These are phyloP conservation scores for Philopotamus ludificatus DNA, from an alignment of 1,140 invertebrate species.

Conservation along the genomic window DNA sequence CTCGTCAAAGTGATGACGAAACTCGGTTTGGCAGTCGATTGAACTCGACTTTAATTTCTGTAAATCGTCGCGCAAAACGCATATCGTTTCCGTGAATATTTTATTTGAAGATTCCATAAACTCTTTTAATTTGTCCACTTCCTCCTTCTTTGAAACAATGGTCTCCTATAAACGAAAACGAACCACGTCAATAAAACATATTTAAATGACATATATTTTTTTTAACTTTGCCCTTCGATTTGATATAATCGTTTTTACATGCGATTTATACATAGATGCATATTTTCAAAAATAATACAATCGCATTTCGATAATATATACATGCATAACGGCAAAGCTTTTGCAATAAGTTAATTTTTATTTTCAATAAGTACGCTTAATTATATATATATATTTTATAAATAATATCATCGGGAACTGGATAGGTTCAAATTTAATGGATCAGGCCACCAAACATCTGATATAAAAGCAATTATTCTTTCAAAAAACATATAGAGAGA, in stretches of 20 bases:
- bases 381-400: conserved; percentile 9
- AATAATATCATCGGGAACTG: conserved; percentile 15
- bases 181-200: not conserved
- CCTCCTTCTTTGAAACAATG: conserved; percentile 56
- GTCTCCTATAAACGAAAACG: conserved; percentile 63
- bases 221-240: too few species aligned
- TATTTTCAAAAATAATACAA: too few species aligned
- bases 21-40: too few species aligned
- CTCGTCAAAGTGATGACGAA: too few species aligned
- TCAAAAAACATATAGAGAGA: too few species aligned
- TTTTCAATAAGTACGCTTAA: not conserved
- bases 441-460: conserved; percentile 24
- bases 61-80: conserved; percentile 62
- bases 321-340: too few species aligned
- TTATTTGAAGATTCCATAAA: conserved; percentile 53
- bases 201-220: not conserved
- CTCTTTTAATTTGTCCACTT: conserved; percentile 56
- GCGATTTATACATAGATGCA: too few species aligned
- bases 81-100: conserved; percentile 57
- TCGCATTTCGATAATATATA: too few species aligned
- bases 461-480: too few species aligned
- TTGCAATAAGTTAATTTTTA: not conserved
- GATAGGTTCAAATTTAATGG: conserved; percentile 30
- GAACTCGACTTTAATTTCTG: conserved; percentile 56
- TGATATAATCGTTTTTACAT: too few species aligned